Evolutionary conservation across 35 echinoderm and acorn worm genomes (phyloP), one percentile per base, ranked within the genome.

Genomic region (Apostichopus parvimensis): DNA sequence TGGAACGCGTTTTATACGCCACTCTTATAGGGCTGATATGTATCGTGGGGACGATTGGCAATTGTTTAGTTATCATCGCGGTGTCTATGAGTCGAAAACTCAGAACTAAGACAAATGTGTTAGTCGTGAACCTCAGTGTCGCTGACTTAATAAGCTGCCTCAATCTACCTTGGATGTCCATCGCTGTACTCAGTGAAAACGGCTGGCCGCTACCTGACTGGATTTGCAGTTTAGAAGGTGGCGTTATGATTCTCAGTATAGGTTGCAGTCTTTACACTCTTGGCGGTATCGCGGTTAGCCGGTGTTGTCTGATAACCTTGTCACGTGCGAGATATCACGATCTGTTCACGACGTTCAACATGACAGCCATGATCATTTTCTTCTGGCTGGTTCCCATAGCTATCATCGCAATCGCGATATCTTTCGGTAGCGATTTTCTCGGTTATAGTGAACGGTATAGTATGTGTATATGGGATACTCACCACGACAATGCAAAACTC

Each of bases 401-500:
- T 34, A 53, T 93, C 18, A 75, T 94, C n/a, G 78, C 85, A 18
- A 78, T 93, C 6, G 93, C 96, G 20, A 62, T 93, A 72, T 83
- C 88, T 4, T 90, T 95, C n/a, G 92, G 77, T 28, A 13, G 62
- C 4, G 91, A 68, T 13, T 91, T 93, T n/a, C 82, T 98, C n/a
- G 96, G 96, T 4, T 98, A 93, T 77, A 92, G 94, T 73, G 18
- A 68, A 12, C 79, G 83, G 13, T 98, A 98, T 54, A 94, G 94
- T 78, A 91, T 93, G 77, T 98, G 96, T 28, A 95, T 92, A 18
- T 98, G 96, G 96, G 84, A 93, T 71, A 95, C 93, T 0, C 83
- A 77, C 1, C 96, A 98, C 71, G 54, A 68, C 4, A 78, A 88
- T 23, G 90, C 94, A 13, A 90, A 88, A 45, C 87, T 53, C 25